Evolutionary conservation across 2,113 vertebrate species (phyloP).

Genomic region (Lynx canadensis): DNA sequence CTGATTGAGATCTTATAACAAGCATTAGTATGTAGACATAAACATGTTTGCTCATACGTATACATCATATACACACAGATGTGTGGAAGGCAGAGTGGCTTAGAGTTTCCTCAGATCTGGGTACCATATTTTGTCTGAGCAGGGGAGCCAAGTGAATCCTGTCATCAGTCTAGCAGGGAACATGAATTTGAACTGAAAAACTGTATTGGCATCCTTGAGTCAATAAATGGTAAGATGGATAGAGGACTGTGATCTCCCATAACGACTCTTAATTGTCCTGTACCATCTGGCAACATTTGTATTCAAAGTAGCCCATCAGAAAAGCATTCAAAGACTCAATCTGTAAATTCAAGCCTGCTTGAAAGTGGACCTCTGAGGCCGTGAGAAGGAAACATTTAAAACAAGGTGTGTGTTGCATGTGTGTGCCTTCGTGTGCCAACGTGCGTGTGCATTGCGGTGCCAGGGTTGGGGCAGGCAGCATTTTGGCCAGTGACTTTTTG

Average conservation of each 20-base stretch:
- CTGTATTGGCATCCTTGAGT: neutral
- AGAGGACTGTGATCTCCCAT: neutral
- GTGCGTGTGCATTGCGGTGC: rapidly evolving
- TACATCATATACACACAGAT: neutral
- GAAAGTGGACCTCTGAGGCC: neutral
- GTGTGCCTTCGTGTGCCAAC: rapidly evolving
- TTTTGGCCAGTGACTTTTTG: neutral
- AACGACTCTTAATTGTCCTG: neutral
- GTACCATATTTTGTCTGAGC: neutral
- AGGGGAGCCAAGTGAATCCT: neutral
- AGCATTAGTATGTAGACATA: neutral
- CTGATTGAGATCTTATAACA: neutral
- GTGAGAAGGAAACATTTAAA: neutral
- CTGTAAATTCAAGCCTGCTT: neutral
- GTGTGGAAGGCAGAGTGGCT: neutral
- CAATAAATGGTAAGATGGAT: neutral
- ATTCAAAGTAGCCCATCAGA: neutral
- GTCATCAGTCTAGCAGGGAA: neutral
- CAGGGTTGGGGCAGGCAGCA: neutral
- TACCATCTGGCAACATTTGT: neutral
- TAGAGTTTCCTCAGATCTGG: neutral
- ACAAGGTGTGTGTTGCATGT: neutral
- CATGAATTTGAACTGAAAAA: neutral
- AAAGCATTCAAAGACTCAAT: neutral
- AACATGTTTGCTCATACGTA: neutral